phyloP scores from a whole-genome alignment of 1,140 invertebrate species.

The Penaeus vannamei region DNA sequence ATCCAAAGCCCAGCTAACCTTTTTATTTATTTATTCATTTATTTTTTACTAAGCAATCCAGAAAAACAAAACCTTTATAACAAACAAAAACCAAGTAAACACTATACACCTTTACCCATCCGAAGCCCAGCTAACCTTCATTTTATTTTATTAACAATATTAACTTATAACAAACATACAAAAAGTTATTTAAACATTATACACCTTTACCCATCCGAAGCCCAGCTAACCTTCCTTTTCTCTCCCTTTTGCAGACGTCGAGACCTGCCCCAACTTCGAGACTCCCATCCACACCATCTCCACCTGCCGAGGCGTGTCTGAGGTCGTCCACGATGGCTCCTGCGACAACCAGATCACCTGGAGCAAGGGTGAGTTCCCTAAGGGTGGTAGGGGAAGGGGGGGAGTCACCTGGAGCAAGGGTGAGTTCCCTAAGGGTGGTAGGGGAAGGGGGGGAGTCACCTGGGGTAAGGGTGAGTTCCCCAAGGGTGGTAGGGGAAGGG shows the following conservation, averaged over 20 bases:
- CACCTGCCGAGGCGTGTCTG: conserved; percentile 68
- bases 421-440: background rate
- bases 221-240: background rate
- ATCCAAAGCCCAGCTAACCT: too few relatives aligned
- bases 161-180: too few relatives aligned
- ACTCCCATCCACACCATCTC: conserved; percentile 68
- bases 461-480: conserved; percentile 62
- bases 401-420: background rate
- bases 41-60: too few relatives aligned
- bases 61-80: too few relatives aligned
- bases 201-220: too few relatives aligned
- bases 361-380: conserved; percentile 56
- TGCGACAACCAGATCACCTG: conserved; percentile 68
- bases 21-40: too few relatives aligned
- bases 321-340: conserved; percentile 68
- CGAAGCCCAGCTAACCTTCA: too few relatives aligned
- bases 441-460: conserved; percentile 16
- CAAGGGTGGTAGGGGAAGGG: background rate
- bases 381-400: background rate
- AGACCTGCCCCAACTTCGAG: conserved; percentile 68
- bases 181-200: too few relatives aligned
- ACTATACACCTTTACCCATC: too few relatives aligned
- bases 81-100: too few relatives aligned
- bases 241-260: conserved; percentile 64
- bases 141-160: too few relatives aligned